Evolutionary conservation across 2,797 vertebrate species (phyloP).

Genomic region (Enteromius afrohamiltoni): DNA sequence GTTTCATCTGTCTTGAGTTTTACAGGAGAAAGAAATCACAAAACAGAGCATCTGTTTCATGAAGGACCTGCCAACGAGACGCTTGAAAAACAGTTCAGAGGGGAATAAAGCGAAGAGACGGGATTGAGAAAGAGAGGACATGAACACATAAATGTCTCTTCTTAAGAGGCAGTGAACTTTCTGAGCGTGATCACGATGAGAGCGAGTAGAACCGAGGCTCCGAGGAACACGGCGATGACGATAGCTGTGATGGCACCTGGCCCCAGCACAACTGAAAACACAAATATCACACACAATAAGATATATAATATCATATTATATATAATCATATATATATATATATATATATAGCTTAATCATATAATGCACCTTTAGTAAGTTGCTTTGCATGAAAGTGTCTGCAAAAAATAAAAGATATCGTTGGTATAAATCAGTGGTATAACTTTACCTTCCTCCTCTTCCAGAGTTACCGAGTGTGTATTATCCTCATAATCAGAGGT

Average conservation of each 20-base stretch:
- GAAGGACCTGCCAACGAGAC: conserved; percentile 3
- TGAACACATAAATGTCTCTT: neutral
- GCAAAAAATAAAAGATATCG: neutral
- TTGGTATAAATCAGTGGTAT: neutral
- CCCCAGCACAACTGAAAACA: conserved; percentile 84
- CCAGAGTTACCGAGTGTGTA: conserved; percentile 75
- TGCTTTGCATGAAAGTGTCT: neutral
- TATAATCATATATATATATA: too few species aligned
- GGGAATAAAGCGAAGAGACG: neutral
- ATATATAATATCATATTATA: too few species aligned
- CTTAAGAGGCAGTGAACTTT: conserved; percentile 91
- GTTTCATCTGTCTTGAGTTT: neutral
- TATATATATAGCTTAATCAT: too few species aligned
- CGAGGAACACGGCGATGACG: conserved; percentile 93
- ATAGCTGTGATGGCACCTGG: conserved; percentile 95
- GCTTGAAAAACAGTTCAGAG: neutral
- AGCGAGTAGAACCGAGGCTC: conserved; percentile 92
- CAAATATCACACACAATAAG: conserved; percentile 40
- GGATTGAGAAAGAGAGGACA: neutral
- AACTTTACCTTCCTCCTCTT: conserved; percentile 75
- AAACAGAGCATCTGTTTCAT: conserved; percentile 1
- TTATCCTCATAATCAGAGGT: conserved; percentile 80
- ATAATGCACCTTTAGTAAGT: neutral
- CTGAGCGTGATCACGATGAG: conserved; percentile 92
- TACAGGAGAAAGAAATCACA: neutral